Percentiles rank a stretch among this genome's conserved stretches.
Evolutionary conservation across 1,140 invertebrate species (phyloP).

Genomic region (Diorhabda sublineata): DNA sequence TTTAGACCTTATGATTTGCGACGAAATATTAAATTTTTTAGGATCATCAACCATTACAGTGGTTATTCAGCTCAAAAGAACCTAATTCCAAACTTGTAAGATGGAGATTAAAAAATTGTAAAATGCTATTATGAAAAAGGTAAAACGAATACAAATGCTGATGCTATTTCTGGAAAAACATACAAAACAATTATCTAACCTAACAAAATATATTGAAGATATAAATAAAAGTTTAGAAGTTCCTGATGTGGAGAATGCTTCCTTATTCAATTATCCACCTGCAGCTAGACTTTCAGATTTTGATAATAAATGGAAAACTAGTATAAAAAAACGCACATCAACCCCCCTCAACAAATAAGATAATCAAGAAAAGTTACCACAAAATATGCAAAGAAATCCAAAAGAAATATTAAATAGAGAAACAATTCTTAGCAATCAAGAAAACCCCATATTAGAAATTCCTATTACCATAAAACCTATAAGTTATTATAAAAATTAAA

Average conservation of each 20-base stretch:
- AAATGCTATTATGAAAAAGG: too few species aligned
- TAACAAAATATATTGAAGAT: neutral
- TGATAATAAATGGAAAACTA: neutral
- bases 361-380: neutral
- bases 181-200: too few species aligned
- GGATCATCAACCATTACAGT: too few species aligned
- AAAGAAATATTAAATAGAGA: neutral
- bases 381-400: neutral
- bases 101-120: too few species aligned
- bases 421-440: neutral
- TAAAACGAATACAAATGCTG: too few species aligned
- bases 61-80: too few species aligned
- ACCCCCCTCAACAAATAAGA: neutral
- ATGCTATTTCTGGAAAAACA: too few species aligned
- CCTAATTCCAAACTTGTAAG: too few species aligned
- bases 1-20: too few species aligned
- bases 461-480: neutral
- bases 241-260: neutral
- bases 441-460: slow-evolving; percentile 2
- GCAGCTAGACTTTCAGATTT: neutral
- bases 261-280: slow-evolving; percentile 1
- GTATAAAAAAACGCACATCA: neutral
- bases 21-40: too few species aligned
- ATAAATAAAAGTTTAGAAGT: neutral
- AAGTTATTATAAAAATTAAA: neutral